phyloP scores from a whole-genome alignment of 53 echinoderm and acorn worm genomes.

The Antedon mediterranea region DNA sequence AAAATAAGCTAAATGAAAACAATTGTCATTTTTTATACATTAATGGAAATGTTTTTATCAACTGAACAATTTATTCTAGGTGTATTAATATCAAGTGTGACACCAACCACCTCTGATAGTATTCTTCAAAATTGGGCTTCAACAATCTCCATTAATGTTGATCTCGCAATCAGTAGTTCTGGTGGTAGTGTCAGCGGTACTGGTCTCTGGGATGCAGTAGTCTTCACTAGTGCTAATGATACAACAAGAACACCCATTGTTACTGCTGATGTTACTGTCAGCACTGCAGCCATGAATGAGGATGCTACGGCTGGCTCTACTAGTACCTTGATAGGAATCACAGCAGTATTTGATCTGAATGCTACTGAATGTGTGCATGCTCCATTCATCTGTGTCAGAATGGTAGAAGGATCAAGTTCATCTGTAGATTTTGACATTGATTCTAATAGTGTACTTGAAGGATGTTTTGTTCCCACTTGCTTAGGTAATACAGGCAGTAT shows the following conservation, averaged over 20 bases:
- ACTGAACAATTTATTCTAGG: background rate
- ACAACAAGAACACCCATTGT: background rate
- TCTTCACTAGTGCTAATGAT: background rate
- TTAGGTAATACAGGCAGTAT: background rate
- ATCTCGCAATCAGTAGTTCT: background rate
- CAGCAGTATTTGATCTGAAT: background rate
- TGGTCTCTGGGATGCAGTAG: background rate
- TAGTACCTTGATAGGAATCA: background rate
- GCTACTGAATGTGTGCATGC: background rate
- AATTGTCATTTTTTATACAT: too few species aligned
- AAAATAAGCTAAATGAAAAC: too few species aligned
- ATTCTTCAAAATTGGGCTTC: background rate
- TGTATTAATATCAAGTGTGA: background rate
- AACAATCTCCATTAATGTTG: background rate
- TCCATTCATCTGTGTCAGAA: background rate
- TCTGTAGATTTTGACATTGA: background rate
- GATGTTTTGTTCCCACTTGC: background rate
- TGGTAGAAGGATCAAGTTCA: background rate
- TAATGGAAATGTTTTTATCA: too few species aligned
- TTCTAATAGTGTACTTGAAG: background rate
- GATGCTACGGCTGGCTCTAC: background rate
- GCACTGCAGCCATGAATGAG: background rate
- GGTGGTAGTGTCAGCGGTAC: background rate
- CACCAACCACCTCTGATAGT: background rate
- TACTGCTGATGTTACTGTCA: background rate